Conservation (phyloP, 2,797 vertebrate genomes). For the Sciurus carolinensis region DNA sequence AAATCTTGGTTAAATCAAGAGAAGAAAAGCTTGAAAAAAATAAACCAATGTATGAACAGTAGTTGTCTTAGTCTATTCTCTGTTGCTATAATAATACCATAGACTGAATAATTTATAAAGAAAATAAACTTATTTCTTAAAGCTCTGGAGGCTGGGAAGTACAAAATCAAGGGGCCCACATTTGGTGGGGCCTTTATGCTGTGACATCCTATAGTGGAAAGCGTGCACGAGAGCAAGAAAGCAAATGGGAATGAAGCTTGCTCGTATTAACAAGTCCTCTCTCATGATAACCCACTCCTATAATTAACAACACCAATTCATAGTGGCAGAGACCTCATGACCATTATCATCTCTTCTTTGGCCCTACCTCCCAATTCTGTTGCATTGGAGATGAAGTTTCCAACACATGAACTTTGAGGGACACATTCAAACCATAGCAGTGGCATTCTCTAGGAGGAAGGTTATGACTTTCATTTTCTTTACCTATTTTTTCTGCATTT, state of each 20-base stretch:
- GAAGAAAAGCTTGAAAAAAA: conserved; percentile 19
- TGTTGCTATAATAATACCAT: not conserved
- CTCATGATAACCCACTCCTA: too few relatives aligned
- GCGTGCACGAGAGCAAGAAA: not conserved
- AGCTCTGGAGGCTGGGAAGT: not conserved
- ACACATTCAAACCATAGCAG: not conserved
- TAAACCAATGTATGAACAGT: not conserved
- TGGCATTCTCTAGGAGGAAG: not conserved
- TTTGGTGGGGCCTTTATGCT: not conserved
- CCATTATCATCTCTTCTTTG: not conserved
- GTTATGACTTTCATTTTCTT: conserved; percentile 20
- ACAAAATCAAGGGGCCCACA: not conserved
- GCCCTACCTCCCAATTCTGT: too few relatives aligned
- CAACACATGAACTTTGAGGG: not conserved
- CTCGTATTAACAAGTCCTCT: not conserved
- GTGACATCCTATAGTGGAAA: not conserved
- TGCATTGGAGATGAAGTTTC: not conserved
- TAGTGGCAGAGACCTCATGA: not conserved
- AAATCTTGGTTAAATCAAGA: conserved; percentile 30
- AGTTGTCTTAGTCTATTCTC: not conserved
- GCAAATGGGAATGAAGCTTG: too few relatives aligned
- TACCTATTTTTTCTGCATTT: conserved; percentile 37
- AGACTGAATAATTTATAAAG: not conserved
- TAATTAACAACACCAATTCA: not conserved
- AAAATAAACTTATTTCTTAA: not conserved